Percentiles rank a stretch among this genome's conserved stretches.
Evolutionary conservation across 2,113 vertebrate species (phyloP).

Genomic region (Vulpes vulpes): DNA sequence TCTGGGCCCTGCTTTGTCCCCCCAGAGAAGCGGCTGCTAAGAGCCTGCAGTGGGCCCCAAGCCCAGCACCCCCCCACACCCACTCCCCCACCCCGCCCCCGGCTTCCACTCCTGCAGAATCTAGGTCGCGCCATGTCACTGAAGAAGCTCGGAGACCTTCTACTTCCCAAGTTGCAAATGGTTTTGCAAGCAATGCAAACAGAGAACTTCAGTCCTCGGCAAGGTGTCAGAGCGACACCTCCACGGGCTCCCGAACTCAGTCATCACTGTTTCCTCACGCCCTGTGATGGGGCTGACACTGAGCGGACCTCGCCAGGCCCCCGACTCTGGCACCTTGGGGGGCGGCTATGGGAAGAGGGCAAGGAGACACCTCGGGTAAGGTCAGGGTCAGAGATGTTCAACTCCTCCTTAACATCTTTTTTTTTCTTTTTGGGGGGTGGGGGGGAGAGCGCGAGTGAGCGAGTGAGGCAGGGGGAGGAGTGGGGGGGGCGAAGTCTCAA

Average conservation of each 20-base stretch:
- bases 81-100: too few relatives aligned
- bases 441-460: not conserved
- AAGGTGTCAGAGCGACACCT: slow-evolving; percentile 69
- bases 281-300: slow-evolving; percentile 40
- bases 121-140: slow-evolving; percentile 48
- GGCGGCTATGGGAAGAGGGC: slow-evolving; percentile 51
- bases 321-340: slow-evolving; percentile 37
- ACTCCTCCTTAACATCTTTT: not conserved
- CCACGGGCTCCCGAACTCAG: slow-evolving; percentile 61
- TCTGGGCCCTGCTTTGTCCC: not conserved
- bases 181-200: slow-evolving; percentile 42
- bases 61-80: too few relatives aligned
- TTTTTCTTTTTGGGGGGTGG: not conserved
- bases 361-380: slow-evolving; percentile 45
- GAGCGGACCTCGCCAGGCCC: slow-evolving; percentile 65
- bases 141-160: slow-evolving; percentile 46
- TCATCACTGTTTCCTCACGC: slow-evolving; percentile 64
- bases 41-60: not conserved
- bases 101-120: not conserved
- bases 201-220: slow-evolving; percentile 42
- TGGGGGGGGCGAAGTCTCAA: not conserved
- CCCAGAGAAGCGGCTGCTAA: not conserved
- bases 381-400: slow-evolving; percentile 38
- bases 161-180: slow-evolving; percentile 57
- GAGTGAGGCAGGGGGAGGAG: not conserved